Evolutionary conservation across 2,113 vertebrate species (phyloP), one percentile per base, ranked within the genome.

Genomic region (Tapirus terrestris): DNA sequence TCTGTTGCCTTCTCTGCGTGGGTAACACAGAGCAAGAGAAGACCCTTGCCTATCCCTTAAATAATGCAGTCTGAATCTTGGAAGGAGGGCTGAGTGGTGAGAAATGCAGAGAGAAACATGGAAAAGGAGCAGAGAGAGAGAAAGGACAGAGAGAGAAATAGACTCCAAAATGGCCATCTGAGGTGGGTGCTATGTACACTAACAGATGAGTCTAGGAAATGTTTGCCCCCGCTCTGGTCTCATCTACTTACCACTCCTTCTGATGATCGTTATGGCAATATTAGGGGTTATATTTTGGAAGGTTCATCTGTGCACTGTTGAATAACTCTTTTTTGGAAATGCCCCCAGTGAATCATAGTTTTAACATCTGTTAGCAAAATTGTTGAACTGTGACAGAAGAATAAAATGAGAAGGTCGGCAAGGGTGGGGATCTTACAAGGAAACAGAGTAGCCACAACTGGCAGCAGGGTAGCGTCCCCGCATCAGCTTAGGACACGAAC

Each of bases 321-420:
- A 61, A 83, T 79, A 92, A 73, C n/a, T 13, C 67, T 8, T 89
- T 89, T 94, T 70, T 63, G 70, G 14, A 89, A 77, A 85, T 14
- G 23, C 85, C 63, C 81, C 18, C 63, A 81, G 17, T 65, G 61
- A 85, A 25, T 77, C 14, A 56, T 18, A 58, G 4, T 61, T 21
- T 85, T 73, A 53, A 86, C 86, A 8, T 89, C 11, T 29, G 4
- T 58, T 25, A n/a, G 45, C 20, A 45, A 65, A 80, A 16, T 58
- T 88, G 14, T 67, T 65, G 39, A 80, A 36, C 33, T 31, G 3
- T 63, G 79, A 63, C n/a, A 29, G 14, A 75, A 65, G 20, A 65
- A 6, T 75, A 25, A 63, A 25, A 25, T 91, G 20, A 77, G 17
- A 51, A 81, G 21, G 5, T 27, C 81, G 67, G 56, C 16, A 8